These are phyloP conservation scores for Agriopis marginaria DNA, from an alignment of 2,888 invertebrate species.

Conservation along the genomic window DNA sequence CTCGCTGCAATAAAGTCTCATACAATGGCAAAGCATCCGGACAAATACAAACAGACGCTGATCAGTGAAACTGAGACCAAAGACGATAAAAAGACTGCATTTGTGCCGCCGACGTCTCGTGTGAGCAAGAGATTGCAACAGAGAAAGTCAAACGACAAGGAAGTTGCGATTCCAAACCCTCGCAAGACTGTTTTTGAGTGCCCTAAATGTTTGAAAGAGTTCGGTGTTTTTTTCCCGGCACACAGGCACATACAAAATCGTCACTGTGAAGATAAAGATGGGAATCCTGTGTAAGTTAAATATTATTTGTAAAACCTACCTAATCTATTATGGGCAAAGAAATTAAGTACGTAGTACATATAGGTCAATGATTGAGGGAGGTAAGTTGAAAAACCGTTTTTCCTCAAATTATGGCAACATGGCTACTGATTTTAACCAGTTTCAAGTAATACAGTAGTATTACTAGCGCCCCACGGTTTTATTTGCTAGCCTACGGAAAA, in stretches of 20 bases:
- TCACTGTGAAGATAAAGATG: constrained; percentile 58
- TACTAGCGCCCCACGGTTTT: too few relatives aligned
- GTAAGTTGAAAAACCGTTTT: not conserved
- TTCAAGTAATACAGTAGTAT: too few relatives aligned
- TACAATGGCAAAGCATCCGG: constrained; percentile 51
- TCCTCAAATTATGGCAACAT: not conserved
- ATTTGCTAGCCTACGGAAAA: too few relatives aligned
- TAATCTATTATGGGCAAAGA: too few relatives aligned
- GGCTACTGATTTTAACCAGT: not conserved
- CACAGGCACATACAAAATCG: constrained; percentile 68
- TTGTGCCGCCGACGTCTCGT: constrained; percentile 30
- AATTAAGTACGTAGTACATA: too few relatives aligned
- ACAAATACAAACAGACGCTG: constrained; percentile 22
- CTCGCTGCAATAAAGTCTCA: constrained; percentile 60
- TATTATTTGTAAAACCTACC: constrained; percentile 23
- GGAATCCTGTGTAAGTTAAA: constrained; percentile 64
- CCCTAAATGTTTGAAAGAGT: constrained; percentile 62
- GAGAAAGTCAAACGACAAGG: constrained; percentile 19
- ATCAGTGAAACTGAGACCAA: constrained; percentile 22
- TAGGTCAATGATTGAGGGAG: too few relatives aligned
- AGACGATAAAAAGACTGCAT: constrained; percentile 28
- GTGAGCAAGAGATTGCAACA: constrained; percentile 31
- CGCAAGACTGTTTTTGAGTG: constrained; percentile 64
- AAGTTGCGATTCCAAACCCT: constrained; percentile 13
- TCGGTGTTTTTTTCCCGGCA: constrained; percentile 62